A percentile compares a stretch with the other conserved stretches of the same genome.
Evolutionary conservation across 2,888 invertebrate species (phyloP).

Genomic region (Sialis lutaria): DNA sequence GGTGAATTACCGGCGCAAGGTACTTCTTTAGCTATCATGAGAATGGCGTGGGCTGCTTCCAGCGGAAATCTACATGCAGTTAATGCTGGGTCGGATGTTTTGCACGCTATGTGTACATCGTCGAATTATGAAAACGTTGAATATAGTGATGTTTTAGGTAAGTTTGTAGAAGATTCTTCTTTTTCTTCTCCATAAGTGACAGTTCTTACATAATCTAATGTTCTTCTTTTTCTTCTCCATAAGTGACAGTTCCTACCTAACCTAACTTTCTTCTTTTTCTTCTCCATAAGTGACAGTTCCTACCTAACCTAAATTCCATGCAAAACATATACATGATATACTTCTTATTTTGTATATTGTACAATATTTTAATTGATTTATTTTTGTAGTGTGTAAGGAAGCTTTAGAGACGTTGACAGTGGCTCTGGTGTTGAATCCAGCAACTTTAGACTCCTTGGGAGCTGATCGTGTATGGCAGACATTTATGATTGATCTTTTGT

Average conservation of each 20-base stretch:
- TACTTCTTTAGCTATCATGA: slow-evolving; percentile 56
- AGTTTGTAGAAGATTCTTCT: slow-evolving; percentile 12
- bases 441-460: slow-evolving; percentile 63
- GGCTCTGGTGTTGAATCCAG: slow-evolving; percentile 77
- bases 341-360: neutral
- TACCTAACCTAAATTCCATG: too few species aligned
- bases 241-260: too few species aligned
- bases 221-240: too few species aligned
- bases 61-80: slow-evolving; percentile 44
- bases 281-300: too few species aligned
- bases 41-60: slow-evolving; percentile 64
- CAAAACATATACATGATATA: neutral
- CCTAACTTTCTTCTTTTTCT: too few species aligned
- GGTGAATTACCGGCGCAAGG: slow-evolving; percentile 56
- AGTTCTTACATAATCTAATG: too few species aligned
- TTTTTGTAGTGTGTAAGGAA: slow-evolving; percentile 58
- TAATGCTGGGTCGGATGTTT: slow-evolving; percentile 37
- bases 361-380: neutral
- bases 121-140: slow-evolving; percentile 39
- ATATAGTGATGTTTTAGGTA: slow-evolving; percentile 45
- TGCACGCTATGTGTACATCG: slow-evolving; percentile 46
- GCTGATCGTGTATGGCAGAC: slow-evolving; percentile 74
- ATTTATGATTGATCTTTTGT: slow-evolving; percentile 74
- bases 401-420: slow-evolving; percentile 84
- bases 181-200: too few species aligned